A percentile compares a stretch with the other conserved stretches of the same genome.
Evolutionary conservation across 2,113 vertebrate species (phyloP).

Genomic region (Daboia siamensis): DNA sequence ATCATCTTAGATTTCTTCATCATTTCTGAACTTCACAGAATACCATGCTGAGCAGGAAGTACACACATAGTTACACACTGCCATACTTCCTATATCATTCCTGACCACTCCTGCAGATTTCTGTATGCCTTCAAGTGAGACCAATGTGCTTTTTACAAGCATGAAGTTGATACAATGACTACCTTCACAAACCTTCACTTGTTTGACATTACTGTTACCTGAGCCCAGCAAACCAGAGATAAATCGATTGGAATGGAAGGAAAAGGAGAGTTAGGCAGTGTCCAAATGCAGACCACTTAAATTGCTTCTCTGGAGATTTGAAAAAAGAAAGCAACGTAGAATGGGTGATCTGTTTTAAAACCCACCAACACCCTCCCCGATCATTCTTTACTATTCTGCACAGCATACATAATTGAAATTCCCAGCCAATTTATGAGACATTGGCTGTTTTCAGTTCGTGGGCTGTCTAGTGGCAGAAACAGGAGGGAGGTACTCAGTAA

Average conservation of each 20-base stretch:
- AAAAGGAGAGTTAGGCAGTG: constrained; percentile 6
- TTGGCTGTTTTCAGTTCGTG: neutral
- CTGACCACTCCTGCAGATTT: neutral
- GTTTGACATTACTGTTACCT: constrained; percentile 21
- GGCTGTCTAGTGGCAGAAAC: constrained; percentile 14
- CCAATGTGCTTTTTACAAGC: neutral
- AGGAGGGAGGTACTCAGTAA: neutral
- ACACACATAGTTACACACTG: neutral
- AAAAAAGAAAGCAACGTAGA: constrained; percentile 30
- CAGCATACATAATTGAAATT: constrained; percentile 14
- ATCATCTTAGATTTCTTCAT: neutral
- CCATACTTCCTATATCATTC: constrained; percentile 2
- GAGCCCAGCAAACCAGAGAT: constrained; percentile 28
- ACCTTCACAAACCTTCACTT: constrained; percentile 27
- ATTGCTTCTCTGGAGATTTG: constrained; percentile 25
- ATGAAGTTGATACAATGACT: constrained; percentile 6
- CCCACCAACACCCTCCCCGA: neutral
- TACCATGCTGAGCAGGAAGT: neutral
- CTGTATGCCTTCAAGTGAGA: neutral
- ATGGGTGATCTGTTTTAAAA: constrained; percentile 20
- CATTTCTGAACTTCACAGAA: neutral
- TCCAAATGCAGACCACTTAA: constrained; percentile 32
- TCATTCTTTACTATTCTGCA: constrained; percentile 12
- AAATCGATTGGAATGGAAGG: constrained; percentile 18
- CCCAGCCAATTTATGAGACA: constrained; percentile 25